Evolutionary conservation across 2,113 vertebrate species (phyloP), one percentile per base, ranked within the genome.

Genomic region (Campylomormyrus tamandua): DNA sequence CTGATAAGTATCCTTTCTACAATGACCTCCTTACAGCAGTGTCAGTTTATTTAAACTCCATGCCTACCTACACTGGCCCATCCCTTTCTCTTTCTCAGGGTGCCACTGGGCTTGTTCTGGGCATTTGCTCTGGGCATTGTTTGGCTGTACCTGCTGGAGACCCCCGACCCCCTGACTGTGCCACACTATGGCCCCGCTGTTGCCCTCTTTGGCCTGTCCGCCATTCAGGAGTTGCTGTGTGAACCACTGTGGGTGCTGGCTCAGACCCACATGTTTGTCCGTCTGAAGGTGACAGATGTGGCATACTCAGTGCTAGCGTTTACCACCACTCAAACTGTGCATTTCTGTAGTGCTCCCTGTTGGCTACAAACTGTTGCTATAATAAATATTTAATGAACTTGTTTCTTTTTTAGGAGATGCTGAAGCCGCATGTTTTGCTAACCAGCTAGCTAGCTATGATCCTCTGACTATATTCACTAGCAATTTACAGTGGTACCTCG

Each of bases 241-340:
- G 98, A 99, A 91, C 98, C 98, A 0, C 94, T 99, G 87, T 99
- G 98, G 97, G 96, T 99, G 89, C 95, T 99, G 94, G 98, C 98
- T 90, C 98, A 98, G 91, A 96, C 95, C 88, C 97, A 99, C 93
- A 97, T 99, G 96, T 97, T 99, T 90, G 94, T 99, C 50, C 96
- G 94, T 11, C 95, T 99, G 58, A 99, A 99, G 96, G 98, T 98
- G 91, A 93, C 95, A 31, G 10, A 48, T 6, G 5, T 1, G 21
- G 21, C 62, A 13, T 66, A 13, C 10, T 13, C n/a, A 31, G n/a
- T 11, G n/a, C 62, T 11, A 13, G 62, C 9, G 3, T 70, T 31
- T 70, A 70, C 3, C 10, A 13, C n/a, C 62, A 70, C 62, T 70
- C 9, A 13, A 70, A 31, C n/a, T 27, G 10, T 27, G 10, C 62